Conservation (phyloP, 1,140 invertebrate genomes). For the Habropoda laboriosa region DNA sequence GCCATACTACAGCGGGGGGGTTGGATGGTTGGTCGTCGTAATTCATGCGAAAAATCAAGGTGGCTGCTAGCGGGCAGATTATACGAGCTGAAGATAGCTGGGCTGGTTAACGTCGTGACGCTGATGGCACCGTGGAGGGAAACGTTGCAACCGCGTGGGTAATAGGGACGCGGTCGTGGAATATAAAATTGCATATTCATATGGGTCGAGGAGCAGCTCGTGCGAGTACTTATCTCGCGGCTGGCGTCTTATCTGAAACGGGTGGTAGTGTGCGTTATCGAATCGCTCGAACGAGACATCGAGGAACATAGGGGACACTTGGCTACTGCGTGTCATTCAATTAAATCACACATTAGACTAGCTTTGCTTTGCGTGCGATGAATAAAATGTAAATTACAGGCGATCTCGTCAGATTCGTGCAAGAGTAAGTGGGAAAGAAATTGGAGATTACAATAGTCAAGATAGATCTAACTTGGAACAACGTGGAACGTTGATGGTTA, state of each 20-base stretch:
- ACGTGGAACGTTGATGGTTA: background rate
- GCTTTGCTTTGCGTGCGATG: no score
- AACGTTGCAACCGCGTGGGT: background rate
- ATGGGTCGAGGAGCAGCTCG: background rate
- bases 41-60: constrained; percentile 27
- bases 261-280: constrained; percentile 21
- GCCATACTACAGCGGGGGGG: no score
- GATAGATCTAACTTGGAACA: no score
- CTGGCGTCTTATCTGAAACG: constrained; percentile 7
- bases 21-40: background rate
- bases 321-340: background rate
- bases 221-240: background rate
- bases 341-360: no score
- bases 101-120: constrained; percentile 11
- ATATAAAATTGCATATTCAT: constrained; percentile 51
- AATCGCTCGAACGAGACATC: constrained; percentile 24
- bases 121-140: background rate
- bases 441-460: no score
- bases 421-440: background rate
- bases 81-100: constrained; percentile 15
- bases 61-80: constrained; percentile 3
- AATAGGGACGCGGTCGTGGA: background rate
- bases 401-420: no score
- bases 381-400: no score
- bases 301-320: background rate